Percentiles rank a stretch among this genome's conserved stretches.
phyloP scores from a whole-genome alignment of 2,888 invertebrate genomes.

The Campoletis raptor region DNA sequence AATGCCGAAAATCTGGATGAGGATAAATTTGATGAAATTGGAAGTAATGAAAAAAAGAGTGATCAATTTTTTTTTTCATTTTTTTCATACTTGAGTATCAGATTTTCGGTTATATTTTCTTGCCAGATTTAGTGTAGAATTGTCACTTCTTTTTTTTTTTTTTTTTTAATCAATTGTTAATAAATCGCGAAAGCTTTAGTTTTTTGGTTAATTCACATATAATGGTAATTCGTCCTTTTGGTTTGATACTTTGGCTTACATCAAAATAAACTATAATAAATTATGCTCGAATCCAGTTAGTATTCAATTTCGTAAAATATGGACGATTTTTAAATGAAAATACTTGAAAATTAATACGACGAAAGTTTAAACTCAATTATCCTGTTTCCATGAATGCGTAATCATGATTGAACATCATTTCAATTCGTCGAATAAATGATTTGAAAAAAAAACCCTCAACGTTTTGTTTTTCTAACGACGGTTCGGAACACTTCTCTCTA shows the following conservation, averaged over 20 bases:
- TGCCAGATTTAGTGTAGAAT: conserved; percentile 7
- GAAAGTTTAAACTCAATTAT: background rate
- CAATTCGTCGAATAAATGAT: background rate
- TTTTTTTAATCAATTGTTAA: background rate
- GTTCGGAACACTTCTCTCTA: background rate
- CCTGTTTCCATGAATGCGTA: background rate
- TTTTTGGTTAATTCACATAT: background rate
- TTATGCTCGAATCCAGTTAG: background rate
- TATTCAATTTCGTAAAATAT: background rate
- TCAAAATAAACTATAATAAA: background rate
- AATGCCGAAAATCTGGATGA: background rate
- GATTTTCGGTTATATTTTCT: conserved; percentile 5
- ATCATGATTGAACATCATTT: background rate
- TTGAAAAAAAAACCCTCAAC: background rate
- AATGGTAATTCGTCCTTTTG: background rate
- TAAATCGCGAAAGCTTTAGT: background rate
- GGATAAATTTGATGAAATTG: background rate
- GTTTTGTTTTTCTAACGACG: conserved; percentile 3
- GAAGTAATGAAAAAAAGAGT: conserved; percentile 27
- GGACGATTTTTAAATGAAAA: background rate
- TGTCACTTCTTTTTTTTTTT: background rate
- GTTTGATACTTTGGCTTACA: background rate
- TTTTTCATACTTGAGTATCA: background rate
- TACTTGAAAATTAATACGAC: background rate
- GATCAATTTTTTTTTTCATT: conserved; percentile 11